Base-by-base conservation (phyloP, 2,888 invertebrate genomes). In the Oxycera nigricornis region DNA sequence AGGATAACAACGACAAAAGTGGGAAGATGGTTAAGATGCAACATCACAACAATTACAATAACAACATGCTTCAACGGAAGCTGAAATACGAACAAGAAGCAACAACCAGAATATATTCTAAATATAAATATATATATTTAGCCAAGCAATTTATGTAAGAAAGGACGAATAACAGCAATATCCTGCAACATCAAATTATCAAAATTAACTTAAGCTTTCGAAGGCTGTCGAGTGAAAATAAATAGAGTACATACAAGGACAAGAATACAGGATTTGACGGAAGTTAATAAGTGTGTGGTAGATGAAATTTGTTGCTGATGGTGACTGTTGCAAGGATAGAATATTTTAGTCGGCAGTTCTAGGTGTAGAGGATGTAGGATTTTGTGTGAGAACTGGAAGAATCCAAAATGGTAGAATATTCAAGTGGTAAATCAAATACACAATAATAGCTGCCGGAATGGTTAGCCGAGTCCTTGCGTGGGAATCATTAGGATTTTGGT, bases 121-220 rank as follows among this genome's bases (percentile, higher is more conserved):
- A 3, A 14, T n/a, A n/a, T n/a, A n/a, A n/a, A n/a, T n/a, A n/a
- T n/a, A 46, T 17, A 46, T 46, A 14, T 46, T 17, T 2, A 7
- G 46, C n/a, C 14, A 46, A n/a, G 14, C 46, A 2, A 7, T 20
- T 11, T 24, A 1, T 55, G 17, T 55, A 30, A 28, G 30, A 20
- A 30, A 7, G 28, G 26, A 59, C 4, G 59, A 30, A 9, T 30
- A 30, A 30, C 59, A 59, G 17, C 59, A 59, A 59, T 59, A 59
- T 59, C 59, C 59, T 59, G 59, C 9, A 17, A 59, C 59, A 59
- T 59, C 59, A 59, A 59, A 59, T 59, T 59, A 59, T 59, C 59
- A 59, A 59, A 59, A 59, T 59, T 59, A 59, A 30, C 59, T 59
- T 59, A 59, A 59, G 59, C 59, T 59, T 24, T 46, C 11, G 17